Evolutionary conservation across 2,888 invertebrate species (phyloP), one percentile per base, ranked within the genome.

Genomic region (Tetragnatha montana): DNA sequence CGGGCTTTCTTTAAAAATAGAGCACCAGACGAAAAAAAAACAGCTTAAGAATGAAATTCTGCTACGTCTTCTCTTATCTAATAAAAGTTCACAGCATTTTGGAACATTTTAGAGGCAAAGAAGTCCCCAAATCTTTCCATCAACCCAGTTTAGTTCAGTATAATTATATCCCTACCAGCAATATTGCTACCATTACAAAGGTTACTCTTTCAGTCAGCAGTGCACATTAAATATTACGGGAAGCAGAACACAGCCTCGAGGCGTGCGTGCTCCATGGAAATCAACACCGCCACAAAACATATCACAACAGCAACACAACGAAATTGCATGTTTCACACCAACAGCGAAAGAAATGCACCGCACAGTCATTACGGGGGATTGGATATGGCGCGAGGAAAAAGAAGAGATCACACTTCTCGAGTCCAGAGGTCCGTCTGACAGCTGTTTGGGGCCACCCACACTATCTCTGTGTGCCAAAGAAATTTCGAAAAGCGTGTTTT

Each of bases 241-340:
- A 60, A 60, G 35, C 35, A 35, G 35, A 60, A 60, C 17, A 60
- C 60, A 60, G 60, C 60, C 60, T 6, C 8, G 4, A 60, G 60
- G 60, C 60, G 14, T 8, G 60, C 60, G 60, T 60, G 60, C 60
- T 17, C 17, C 4, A 60, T 8, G 60, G 60, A 60, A 17, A 60
- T 60, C 6, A 60, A 60, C 60, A 60, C 10, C 4, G 60, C 60
- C 4, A 60, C 60, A 60, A 35, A 60, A 60, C 60, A 60, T 14
- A 60, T 60, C 60, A 60, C 12, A 60, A 4, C 8, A 17, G 0
- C 12, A 60, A 60, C 60, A 60, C 60, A 60, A 60, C 8, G 60
- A 60, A 60, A 60, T 60, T 60, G 60, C 60, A 60, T 60, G 60
- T 60, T 60, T 60, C 60, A 60, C 60, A 60, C 60, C 60, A 60